phyloP scores from a whole-genome alignment of 2,888 invertebrate genomes.

The Cynaeus angustus region DNA sequence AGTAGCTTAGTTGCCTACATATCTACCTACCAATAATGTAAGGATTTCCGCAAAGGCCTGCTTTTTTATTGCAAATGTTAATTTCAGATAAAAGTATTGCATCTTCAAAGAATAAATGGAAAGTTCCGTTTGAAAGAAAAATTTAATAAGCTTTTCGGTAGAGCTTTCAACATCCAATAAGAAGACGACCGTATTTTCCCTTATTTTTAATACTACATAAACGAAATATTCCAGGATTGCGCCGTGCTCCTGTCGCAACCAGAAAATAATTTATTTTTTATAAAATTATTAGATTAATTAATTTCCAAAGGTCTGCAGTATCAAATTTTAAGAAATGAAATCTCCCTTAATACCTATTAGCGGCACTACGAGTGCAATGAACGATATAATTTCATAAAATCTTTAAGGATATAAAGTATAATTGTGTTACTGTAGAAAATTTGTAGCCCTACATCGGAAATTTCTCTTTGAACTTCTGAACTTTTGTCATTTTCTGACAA shows the following conservation, averaged over 20 bases:
- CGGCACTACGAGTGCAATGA: too few relatives aligned
- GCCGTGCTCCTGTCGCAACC: neutral
- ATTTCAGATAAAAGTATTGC: constrained; percentile 39
- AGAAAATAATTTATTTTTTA: neutral
- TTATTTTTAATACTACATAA: constrained; percentile 18
- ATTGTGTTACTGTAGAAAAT: too few relatives aligned
- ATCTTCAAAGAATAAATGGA: constrained; percentile 46
- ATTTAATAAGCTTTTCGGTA: constrained; percentile 46
- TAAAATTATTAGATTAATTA: neutral
- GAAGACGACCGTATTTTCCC: constrained; percentile 32
- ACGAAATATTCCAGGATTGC: constrained; percentile 13
- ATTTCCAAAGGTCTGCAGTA: neutral
- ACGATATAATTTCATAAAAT: too few relatives aligned
- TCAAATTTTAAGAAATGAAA: neutral
- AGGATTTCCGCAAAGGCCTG: too few relatives aligned
- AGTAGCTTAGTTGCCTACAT: too few relatives aligned
- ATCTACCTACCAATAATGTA: too few relatives aligned
- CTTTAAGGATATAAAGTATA: too few relatives aligned
- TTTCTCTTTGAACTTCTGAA: too few relatives aligned
- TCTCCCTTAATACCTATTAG: too few relatives aligned
- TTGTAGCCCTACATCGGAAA: too few relatives aligned
- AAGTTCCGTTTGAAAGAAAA: constrained; percentile 37
- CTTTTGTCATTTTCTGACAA: too few relatives aligned
- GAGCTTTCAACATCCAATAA: constrained; percentile 42
- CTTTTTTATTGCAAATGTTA: constrained; percentile 45